Conservation (phyloP, 2,113 vertebrate genomes). For the Epinephelus cyanopodus region DNA sequence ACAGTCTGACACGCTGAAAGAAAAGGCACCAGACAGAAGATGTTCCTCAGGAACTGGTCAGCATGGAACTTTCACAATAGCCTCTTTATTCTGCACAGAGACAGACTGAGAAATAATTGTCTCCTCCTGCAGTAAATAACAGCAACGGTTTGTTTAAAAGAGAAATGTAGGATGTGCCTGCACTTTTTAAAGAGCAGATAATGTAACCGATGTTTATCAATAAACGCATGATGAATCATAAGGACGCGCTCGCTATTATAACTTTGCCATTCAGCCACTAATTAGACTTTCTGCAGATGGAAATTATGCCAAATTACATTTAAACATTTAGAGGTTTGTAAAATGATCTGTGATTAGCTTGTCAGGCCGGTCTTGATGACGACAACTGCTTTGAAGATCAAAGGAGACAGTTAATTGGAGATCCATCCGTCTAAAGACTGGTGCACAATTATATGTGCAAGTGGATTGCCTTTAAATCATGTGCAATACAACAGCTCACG, state of each 20-base stretch:
- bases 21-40: conserved; percentile 54
- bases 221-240: not conserved
- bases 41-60: conserved; percentile 36
- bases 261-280: not conserved
- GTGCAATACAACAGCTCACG: conserved; percentile 5
- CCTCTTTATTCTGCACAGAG: conserved; percentile 36
- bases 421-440: conserved; percentile 8
- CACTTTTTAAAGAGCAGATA: not conserved
- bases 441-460: conserved; percentile 11
- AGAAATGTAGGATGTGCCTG: not conserved
- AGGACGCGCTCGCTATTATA: not conserved
- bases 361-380: conserved; percentile 23
- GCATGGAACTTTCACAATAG: conserved; percentile 30
- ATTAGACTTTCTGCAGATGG: conserved; percentile 7
- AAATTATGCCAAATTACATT: conserved; percentile 22
- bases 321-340: conserved; percentile 25
- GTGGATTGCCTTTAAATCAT: conserved; percentile 11
- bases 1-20: conserved; percentile 4
- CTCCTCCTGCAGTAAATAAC: conserved; percentile 27
- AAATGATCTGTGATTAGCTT: conserved; percentile 53
- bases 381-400: conserved; percentile 35
- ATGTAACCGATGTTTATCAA: not conserved
- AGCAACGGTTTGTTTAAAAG: conserved; percentile 24
- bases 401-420: conserved; percentile 30
- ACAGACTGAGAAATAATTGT: conserved; percentile 22